Conservation (phyloP, 2,797 vertebrate species). For the Typhlichthys eigenmanni region DNA sequence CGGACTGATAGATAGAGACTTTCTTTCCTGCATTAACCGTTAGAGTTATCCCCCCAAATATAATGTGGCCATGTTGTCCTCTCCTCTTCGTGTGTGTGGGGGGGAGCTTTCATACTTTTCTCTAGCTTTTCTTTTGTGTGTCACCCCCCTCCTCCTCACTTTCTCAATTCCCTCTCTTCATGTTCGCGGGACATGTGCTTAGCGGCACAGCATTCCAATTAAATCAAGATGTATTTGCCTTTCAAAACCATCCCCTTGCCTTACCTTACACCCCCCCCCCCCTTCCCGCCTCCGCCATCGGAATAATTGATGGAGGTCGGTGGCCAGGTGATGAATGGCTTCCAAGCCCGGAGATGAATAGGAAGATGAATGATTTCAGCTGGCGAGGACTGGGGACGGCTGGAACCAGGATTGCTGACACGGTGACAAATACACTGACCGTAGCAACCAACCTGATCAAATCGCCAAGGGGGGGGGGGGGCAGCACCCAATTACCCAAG, state of each 20-base stretch:
- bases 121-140: slow-evolving; percentile 20
- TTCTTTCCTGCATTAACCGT: slow-evolving; percentile 12
- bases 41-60: slow-evolving; percentile 6
- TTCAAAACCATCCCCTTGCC: slow-evolving; percentile 75
- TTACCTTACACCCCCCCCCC: slow-evolving; percentile 23
- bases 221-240: slow-evolving; percentile 85
- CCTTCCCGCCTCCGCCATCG: slow-evolving; percentile 59
- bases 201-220: slow-evolving; percentile 78
- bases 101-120: slow-evolving; percentile 4
- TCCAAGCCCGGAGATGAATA: slow-evolving; percentile 76
- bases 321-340: slow-evolving; percentile 79
- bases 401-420: slow-evolving; percentile 78
- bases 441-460: slow-evolving; percentile 57
- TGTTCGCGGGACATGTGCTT: slow-evolving; percentile 71
- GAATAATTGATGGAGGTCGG: slow-evolving; percentile 83
- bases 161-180: slow-evolving; percentile 50
- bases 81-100: slow-evolving; percentile 8
- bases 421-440: slow-evolving; percentile 83
- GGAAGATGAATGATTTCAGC: slow-evolving; percentile 81
- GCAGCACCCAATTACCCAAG: slow-evolving; percentile 60
- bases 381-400: slow-evolving; percentile 53
- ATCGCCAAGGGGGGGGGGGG: slow-evolving; percentile 56
- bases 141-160: slow-evolving; percentile 12
- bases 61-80: slow-evolving; percentile 3
- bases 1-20: too few species aligned